Conservation (phyloP, 1,140 invertebrate genomes). For the Drosophila kohkoa region DNA sequence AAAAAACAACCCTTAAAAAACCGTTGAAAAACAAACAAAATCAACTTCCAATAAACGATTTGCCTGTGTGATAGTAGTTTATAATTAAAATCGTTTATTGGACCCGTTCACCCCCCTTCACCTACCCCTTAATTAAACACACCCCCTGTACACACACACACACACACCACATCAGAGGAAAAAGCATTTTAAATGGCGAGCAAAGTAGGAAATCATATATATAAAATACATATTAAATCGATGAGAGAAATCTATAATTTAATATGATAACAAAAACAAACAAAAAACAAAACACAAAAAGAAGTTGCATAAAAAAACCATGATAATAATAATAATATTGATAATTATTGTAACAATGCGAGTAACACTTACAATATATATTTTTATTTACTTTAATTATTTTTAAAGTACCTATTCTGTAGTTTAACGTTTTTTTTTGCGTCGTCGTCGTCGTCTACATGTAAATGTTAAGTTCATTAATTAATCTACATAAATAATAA, state of each 20-base stretch:
- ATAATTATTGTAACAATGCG: constrained; percentile 1
- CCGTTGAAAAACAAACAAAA: not conserved
- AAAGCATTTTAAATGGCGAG: constrained; percentile 58
- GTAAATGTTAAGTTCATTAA: constrained; percentile 72
- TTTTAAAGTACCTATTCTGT: constrained; percentile 67
- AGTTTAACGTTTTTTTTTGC: constrained; percentile 70
- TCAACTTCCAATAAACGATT: constrained; percentile 59
- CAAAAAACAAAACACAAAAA: constrained; percentile 3
- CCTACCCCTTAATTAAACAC: constrained; percentile 2
- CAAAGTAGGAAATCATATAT: constrained; percentile 34
- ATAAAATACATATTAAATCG: constrained; percentile 14
- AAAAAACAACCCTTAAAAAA: not conserved
- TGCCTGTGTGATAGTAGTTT: constrained; percentile 85
- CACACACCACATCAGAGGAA: not conserved
- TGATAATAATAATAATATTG: constrained; percentile 6
- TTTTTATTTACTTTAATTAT: constrained; percentile 73
- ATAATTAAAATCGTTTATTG: constrained; percentile 78
- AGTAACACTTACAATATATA: constrained; percentile 30
- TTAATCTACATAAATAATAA: constrained; percentile 19
- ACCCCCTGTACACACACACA: not conserved
- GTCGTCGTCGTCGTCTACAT: constrained; percentile 64
- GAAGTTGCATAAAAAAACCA: constrained; percentile 37
- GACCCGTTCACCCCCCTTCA: constrained; percentile 25
- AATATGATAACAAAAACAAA: constrained; percentile 31
- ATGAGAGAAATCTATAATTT: constrained; percentile 21